Base-by-base conservation (phyloP, 2,888 invertebrate species). In the Drosophila limbata region DNA sequence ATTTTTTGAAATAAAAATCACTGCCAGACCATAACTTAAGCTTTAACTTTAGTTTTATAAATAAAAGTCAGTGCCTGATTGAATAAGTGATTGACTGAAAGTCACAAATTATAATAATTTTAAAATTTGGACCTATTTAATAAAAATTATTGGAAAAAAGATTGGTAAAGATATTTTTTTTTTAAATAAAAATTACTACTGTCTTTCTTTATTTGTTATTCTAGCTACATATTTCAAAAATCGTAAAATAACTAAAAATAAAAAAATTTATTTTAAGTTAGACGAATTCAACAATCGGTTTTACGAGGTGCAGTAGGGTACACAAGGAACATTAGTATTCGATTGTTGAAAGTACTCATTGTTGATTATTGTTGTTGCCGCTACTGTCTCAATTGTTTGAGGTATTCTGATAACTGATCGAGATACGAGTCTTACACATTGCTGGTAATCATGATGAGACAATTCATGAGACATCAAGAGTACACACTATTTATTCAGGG, bases 351-450 rank as follows among this genome's bases (percentile, higher is more conserved):
- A 52, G 53, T 63, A 53, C 48, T 68, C 61, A 76, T 72, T 62
- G 51, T 62, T 72, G 68, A 76, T 68, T 62, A 56, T 62, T 72
- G 68, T 61, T 61, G 66, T 57, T 48, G 21, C 15, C 42, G 53
- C 28, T 47, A 35, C 35, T 60, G 53, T 65, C 64, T 50, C 53
- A 39, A 39, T 51, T 77, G 72, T 77, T 79, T 80, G 69, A 69
- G 73, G 61, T 69, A 61, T 57, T 57, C 60, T 28, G 28, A 28
- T 28, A 52, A 69, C 51, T 66, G 66, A 64, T 70, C 5, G 5
- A 25, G 25, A 25, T 25, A 69, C 50, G 35, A 71, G 40, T 48
- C 28, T 48, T 50, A 74, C 59, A 75, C 44, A 52, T 19, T 37
- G 31, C 40, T 28, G 35, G 45, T 66, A 57, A 65, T 69, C 77